Evolutionary conservation across 2,797 vertebrate species (phyloP), one percentile per base, ranked within the genome.

Genomic region (Limnodromus scolopaceus): DNA sequence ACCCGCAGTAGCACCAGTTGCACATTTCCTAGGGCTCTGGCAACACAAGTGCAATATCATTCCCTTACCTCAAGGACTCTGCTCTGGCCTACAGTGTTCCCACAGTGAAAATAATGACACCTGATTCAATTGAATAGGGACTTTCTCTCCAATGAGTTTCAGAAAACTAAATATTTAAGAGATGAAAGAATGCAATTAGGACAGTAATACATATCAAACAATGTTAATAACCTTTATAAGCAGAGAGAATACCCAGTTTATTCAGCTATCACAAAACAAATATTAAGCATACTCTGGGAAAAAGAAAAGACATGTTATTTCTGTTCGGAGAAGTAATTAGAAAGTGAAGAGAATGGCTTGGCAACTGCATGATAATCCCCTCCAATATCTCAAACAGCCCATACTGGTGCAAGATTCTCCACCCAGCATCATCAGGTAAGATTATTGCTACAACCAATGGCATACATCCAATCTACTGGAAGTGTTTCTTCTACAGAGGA

Each of bases 191-290:
- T 87, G 92, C 80, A 95, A 91, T 97, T 97, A 95, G 64, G 92
- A 77, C 61, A 96, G 86, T 79, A 96, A 97, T 92, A 91, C 87
- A 83, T 64, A 78, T 93, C 96, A 96, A 97, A 96, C 94, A 94
- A 91, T 68, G 60, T 88, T 95, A 97, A 95, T 95, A 95, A 89
- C 84, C 55, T 93, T 93, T 84, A 90, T 85, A 93, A 94, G 96
- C 93, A 91, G 68, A 75, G 83, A 95, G 85, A 95, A 95, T 93
- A 94, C 66, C 38, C 75, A 61, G 90, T 91, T 95, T 96, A 95
- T 96, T 92, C 90, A 94, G 80, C 84, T 84, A 94, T 72, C 83
- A 74, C 91, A 97, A 95, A 95, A 95, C 86, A 96, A 96, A 97
- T 95, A 97, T 97, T 95, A 97, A 93, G 45, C 48, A 51, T 51